Base-by-base conservation (phyloP, 2,888 invertebrate species). In the Diarsia brunnea region DNA sequence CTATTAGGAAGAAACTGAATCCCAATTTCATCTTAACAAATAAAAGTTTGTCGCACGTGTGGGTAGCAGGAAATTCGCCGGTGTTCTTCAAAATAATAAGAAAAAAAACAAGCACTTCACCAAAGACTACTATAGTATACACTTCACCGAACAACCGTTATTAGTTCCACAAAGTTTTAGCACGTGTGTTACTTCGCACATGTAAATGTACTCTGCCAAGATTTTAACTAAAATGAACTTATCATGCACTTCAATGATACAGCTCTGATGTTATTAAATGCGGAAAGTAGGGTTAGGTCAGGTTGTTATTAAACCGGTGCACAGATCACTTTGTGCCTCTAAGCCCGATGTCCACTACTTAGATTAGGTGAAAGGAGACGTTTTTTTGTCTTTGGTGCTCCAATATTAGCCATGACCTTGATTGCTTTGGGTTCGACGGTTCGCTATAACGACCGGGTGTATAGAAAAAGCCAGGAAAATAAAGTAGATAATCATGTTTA, bases 141-240 rank as follows among this genome's bases (percentile, higher is more conserved):
- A 83, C 73, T 38, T 21, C 72, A 72, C 53, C 79, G 51, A 75
- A 78, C 21, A 73, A 82, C 84, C 73, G 81, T 78, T 76, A 79
- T 61, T 70, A 77, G 64, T 65, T 75, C 68, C 72, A 77, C 63
- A 73, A 76, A 49, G 73, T 77, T 73, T 81, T 75, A 53, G 80
- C 77, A 81, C 82, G 84, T 87, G 84, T 82, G 82, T 86, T 73
- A 73, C 84, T 87, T 78, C 71, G 84, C 76, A 85, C 88, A 89
- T 88, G 77, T 83, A 84, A 80, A 89, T 87, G 88, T 86, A 87
- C 85, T 87, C 89, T 81, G 87, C 83, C 84, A 88, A 91, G 90
- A 89, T 89, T 89, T 89, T 90, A 89, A 89, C 89, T 91, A 91
- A 90, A 93, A 92, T 94, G 93, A 93, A 92, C 89, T 90, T 92